A percentile compares a stretch with the other conserved stretches of the same genome.
Conservation (phyloP, 2,113 vertebrate species). For the Takifugu bimaculatus region DNA sequence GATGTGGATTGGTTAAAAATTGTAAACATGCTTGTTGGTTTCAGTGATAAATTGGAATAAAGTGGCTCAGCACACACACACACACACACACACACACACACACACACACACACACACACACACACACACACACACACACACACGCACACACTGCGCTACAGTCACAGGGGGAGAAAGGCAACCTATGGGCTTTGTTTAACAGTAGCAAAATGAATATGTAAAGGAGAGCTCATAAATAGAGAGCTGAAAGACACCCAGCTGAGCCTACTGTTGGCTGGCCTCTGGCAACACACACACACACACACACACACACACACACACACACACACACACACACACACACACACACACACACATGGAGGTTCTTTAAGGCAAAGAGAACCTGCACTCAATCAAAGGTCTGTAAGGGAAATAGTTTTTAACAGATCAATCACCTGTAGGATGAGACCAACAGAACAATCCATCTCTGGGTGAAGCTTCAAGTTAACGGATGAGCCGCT, state of each 20-base stretch:
- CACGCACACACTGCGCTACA: conserved; percentile 23
- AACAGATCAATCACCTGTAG: conserved; percentile 63
- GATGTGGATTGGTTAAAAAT: too few species aligned
- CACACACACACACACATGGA: conserved; percentile 22
- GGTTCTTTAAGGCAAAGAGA: conserved; percentile 44
- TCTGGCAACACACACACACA: conserved; percentile 18
- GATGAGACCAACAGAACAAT: conserved; percentile 47
- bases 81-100: too few species aligned
- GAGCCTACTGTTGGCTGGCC: conserved; percentile 61
- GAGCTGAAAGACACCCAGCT: conserved; percentile 70
- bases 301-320: conserved; percentile 31
- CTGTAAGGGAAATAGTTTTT: conserved; percentile 60
- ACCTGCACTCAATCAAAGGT: conserved; percentile 59
- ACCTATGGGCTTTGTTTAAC: conserved; percentile 67
- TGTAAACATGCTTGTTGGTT: too few species aligned
- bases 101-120: conserved; percentile 3
- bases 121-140: conserved; percentile 9
- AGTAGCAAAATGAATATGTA: conserved; percentile 76
- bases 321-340: conserved; percentile 34
- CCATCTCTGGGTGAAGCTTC: conserved; percentile 42
- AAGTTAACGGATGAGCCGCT: conserved; percentile 33
- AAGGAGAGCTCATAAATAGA: conserved; percentile 74
- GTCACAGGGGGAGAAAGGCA: conserved; percentile 44
- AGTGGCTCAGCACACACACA: too few species aligned
- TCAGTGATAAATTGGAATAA: too few species aligned